Percentiles rank a stretch among this genome's conserved stretches.
These are phyloP conservation scores for Bombus superbus DNA, from an alignment of 1,140 invertebrate species.

Conservation along the genomic window DNA sequence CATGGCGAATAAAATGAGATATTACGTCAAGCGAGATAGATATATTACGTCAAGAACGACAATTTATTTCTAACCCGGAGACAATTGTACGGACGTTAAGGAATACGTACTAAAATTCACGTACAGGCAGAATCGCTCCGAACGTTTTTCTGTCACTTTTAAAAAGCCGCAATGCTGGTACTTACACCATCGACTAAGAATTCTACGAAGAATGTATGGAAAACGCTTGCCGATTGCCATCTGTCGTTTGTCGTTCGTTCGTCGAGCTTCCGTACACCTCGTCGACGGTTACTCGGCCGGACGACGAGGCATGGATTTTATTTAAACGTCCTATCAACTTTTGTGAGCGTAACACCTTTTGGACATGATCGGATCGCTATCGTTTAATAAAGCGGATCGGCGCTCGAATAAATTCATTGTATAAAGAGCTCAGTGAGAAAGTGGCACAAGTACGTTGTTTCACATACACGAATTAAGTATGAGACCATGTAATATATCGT, in stretches of 20 bases:
- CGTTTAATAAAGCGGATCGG: too few species aligned
- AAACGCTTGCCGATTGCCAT: constrained; percentile 55
- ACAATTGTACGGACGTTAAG: too few species aligned
- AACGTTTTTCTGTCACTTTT: background rate
- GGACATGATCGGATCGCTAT: background rate
- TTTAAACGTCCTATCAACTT: constrained; percentile 3
- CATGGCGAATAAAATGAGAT: too few species aligned
- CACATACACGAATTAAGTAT: background rate
- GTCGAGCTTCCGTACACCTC: constrained; percentile 7
- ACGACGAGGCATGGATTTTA: background rate
- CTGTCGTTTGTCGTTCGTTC: constrained; percentile 36
- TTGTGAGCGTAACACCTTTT: background rate
- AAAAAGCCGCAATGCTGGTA: constrained; percentile 13
- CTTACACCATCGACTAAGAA: constrained; percentile 48
- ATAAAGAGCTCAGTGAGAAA: background rate
- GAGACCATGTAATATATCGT: too few species aligned
- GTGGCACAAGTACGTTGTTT: background rate
- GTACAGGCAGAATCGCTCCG: too few species aligned
- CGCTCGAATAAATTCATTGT: background rate
- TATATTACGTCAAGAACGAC: too few species aligned
- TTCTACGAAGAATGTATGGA: constrained; percentile 51
- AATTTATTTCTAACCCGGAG: too few species aligned
- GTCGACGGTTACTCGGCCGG: background rate
- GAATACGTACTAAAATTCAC: too few species aligned
- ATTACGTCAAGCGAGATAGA: too few species aligned